Conservation (phyloP, 2,888 invertebrate genomes). For the Mimas tiliae region DNA sequence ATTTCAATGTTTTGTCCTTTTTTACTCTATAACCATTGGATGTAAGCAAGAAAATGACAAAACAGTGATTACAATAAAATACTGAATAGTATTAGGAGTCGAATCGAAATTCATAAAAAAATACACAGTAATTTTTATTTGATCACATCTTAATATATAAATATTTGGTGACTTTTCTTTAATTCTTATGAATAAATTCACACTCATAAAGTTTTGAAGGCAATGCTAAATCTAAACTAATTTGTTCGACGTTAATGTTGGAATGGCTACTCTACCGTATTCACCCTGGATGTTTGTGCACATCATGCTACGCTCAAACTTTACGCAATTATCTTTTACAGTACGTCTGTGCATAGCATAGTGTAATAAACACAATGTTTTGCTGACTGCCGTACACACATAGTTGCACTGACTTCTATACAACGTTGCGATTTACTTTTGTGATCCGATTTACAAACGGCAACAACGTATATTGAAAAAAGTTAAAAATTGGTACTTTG, state of each 20-base stretch:
- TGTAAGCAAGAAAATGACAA: too few relatives aligned
- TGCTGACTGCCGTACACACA: slow-evolving; percentile 4
- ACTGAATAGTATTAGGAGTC: too few relatives aligned
- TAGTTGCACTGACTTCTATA: slow-evolving; percentile 8
- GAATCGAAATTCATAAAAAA: too few relatives aligned
- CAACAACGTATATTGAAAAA: slow-evolving; percentile 18
- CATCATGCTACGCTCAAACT: not conserved
- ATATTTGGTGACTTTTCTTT: too few relatives aligned
- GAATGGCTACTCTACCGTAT: not conserved
- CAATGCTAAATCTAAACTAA: not conserved
- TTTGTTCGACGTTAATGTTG: not conserved
- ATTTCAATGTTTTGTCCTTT: too few relatives aligned
- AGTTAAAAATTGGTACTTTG: slow-evolving; percentile 4
- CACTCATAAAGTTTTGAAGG: not conserved
- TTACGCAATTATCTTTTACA: slow-evolving; percentile 9
- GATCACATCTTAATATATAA: too few relatives aligned
- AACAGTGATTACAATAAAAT: too few relatives aligned
- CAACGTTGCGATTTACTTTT: slow-evolving; percentile 3
- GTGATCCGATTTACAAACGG: slow-evolving; percentile 18
- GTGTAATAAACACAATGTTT: slow-evolving; percentile 9
- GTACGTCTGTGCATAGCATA: slow-evolving; percentile 1
- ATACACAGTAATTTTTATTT: too few relatives aligned
- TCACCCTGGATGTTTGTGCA: not conserved
- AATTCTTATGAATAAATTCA: too few relatives aligned
- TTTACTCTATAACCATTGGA: too few relatives aligned